Conservation (phyloP, 2,888 invertebrate species). For the Latheticus oryzae region DNA sequence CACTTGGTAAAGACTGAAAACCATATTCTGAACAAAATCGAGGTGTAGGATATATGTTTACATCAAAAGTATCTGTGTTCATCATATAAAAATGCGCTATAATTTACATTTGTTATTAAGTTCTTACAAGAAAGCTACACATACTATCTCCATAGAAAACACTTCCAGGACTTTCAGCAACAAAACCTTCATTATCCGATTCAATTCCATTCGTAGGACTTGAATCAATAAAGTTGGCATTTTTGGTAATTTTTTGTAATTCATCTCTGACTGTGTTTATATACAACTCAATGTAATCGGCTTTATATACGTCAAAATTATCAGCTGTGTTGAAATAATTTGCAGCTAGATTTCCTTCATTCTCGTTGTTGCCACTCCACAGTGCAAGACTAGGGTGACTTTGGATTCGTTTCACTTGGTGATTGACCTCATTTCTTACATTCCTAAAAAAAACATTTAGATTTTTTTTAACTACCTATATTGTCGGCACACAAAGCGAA, state of each 20-base stretch:
- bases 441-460: conserved; percentile 63
- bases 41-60: conserved; percentile 79
- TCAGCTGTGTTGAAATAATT: conserved; percentile 76
- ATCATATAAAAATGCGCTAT: conserved; percentile 93
- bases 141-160: conserved; percentile 86
- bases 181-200: conserved; percentile 79
- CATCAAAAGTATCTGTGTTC: conserved; percentile 82
- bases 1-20: conserved; percentile 87
- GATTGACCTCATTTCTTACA: conserved; percentile 80
- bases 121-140: too few relatives aligned
- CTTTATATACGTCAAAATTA: conserved; percentile 60
- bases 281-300: conserved; percentile 87
- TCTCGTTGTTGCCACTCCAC: conserved; percentile 98
- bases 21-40: conserved; percentile 97
- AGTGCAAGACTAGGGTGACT: conserved; percentile 85
- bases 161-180: conserved; percentile 83
- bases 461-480: not conserved
- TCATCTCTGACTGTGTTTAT: conserved; percentile 78
- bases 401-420: conserved; percentile 78
- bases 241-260: conserved; percentile 71
- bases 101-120: conserved; percentile 4
- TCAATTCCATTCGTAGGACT: conserved; percentile 91
- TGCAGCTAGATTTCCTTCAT: conserved; percentile 87
- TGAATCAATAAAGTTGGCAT: conserved; percentile 80
- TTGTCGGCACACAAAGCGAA: too few relatives aligned